Base-by-base conservation (phyloP, 2,888 invertebrate species). In the Oxytorus armatus region DNA sequence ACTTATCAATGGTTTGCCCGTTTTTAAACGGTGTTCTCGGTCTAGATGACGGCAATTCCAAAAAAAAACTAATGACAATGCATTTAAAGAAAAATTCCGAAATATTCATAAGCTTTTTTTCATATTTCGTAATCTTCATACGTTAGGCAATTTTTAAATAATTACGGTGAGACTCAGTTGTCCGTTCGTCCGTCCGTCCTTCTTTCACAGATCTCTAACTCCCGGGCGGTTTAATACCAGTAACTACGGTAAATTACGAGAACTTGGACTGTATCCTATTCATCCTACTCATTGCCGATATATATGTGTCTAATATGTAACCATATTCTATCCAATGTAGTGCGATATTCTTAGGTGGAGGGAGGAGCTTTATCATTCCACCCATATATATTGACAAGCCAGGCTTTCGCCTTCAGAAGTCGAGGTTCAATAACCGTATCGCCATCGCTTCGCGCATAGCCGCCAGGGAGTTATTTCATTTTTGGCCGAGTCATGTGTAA, bases 401-500 rank as follows among this genome's bases (percentile, higher is more conserved):
- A n/a, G 14, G 14, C 7, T 23, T 23, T 14, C 5, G 10, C 1
- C 23, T 36, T 14, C 39, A 10, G 16, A 16, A 21, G 63, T 59
- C 63, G 44, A n/a, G 49, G 57, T 70, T 69, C 69, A 79, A 83
- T 83, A 81, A 81, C 65, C 76, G 75, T 81, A 82, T 75, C 79
- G n/a, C n/a, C n/a, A 75, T 3, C 33, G 10, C 7, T 8, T 29
- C 44, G 49, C 33, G 49, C 66, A 49, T 7, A 55, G 73, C 68
- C 63, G 10, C 8, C 44, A n/a, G 76, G 80, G 85, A 86, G 86
- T 88, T 88, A 86, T 87, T 89, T 87, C 87, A 88, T 88, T 88
- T 86, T 86, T 86, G 80, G 77, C 66, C 85, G 84, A 89, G 87
- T 88, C 89, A 85, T 88, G 88, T 87, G 55, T 39, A 85, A 89